Conservation (phyloP, 35 echinoderm and acorn worm genomes). For the Lytechinus variegatus region DNA sequence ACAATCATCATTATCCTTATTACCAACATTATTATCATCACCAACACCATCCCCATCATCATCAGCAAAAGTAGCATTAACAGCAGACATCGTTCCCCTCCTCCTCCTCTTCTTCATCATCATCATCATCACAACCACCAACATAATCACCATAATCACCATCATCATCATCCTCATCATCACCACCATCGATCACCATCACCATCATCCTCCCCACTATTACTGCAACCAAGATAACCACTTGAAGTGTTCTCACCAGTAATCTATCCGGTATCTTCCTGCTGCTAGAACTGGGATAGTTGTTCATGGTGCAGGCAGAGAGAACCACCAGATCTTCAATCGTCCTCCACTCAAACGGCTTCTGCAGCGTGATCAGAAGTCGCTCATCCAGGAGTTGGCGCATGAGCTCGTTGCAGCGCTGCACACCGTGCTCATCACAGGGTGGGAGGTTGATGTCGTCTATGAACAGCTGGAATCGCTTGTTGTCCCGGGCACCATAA, state of each 20-base stretch:
- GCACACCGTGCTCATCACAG: slow-evolving; percentile 84
- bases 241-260: slow-evolving; percentile 56
- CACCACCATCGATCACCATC: background rate
- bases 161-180: background rate
- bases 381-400: slow-evolving; percentile 91
- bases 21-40: background rate
- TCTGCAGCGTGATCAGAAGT: slow-evolving; percentile 83
- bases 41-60: slow-evolving; percentile 9
- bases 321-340: slow-evolving; percentile 84
- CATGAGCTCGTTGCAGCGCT: slow-evolving; percentile 86
- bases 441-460: slow-evolving; percentile 94
- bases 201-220: background rate
- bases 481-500: slow-evolving; percentile 97
- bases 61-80: slow-evolving; percentile 3
- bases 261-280: slow-evolving; percentile 75
- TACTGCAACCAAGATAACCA: too few relatives aligned
- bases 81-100: background rate
- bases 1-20: background rate
- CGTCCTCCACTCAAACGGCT: slow-evolving; percentile 98
- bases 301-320: slow-evolving; percentile 71
- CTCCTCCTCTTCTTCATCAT: background rate
- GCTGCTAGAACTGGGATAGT: slow-evolving; percentile 72
- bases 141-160: slow-evolving; percentile 3
- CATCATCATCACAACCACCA: background rate
- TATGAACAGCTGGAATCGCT: slow-evolving; percentile 95